Conservation (phyloP, 2,113 vertebrate species). For the Austrofundulus limnaeus region DNA sequence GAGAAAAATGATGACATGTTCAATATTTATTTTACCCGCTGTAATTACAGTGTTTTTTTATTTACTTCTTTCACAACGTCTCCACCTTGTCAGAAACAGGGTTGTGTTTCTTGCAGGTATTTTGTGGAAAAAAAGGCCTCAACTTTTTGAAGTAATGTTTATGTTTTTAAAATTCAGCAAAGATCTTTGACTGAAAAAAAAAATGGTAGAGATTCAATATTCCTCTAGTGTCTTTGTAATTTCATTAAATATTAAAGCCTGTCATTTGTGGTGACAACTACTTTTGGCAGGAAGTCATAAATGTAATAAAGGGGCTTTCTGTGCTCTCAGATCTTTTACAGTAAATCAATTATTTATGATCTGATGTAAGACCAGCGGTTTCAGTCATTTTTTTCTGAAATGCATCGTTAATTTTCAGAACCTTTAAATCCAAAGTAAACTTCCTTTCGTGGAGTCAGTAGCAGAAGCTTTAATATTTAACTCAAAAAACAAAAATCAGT, state of each 20-base stretch:
- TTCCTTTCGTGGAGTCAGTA: not conserved
- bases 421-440: no score
- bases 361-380: constrained; percentile 13
- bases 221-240: constrained; percentile 14
- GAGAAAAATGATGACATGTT: no score
- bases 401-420: not conserved
- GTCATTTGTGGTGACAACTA: constrained; percentile 43
- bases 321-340: constrained; percentile 12
- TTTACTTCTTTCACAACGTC: no score
- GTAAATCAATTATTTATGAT: constrained; percentile 36
- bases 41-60: no score
- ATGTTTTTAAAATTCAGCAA: constrained; percentile 8
- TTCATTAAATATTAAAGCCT: constrained; percentile 43
- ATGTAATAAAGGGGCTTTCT: constrained; percentile 42
- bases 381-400: constrained; percentile 1
- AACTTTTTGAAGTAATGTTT: not conserved
- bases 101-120: no score
- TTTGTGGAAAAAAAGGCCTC: not conserved
- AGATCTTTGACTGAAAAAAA: constrained; percentile 12
- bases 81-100: no score
- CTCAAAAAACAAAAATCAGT: not conserved
- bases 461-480: not conserved
- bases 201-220: not conserved
- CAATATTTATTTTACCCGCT: no score
- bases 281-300: constrained; percentile 31